phyloP scores from a whole-genome alignment of 2,113 vertebrate genomes.

The Okapia johnstoni region DNA sequence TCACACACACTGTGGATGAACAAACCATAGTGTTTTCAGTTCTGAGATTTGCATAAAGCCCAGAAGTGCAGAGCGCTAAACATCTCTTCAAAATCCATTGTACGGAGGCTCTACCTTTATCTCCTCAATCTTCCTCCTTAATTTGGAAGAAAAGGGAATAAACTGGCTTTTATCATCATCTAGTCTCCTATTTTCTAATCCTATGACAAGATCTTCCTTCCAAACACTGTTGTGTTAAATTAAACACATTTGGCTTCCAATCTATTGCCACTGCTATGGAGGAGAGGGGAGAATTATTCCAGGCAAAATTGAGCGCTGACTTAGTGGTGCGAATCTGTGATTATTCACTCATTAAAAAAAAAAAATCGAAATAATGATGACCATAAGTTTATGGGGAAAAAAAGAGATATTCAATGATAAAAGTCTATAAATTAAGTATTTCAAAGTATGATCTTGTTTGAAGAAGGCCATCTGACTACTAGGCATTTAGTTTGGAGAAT shows the following conservation, averaged over 20 bases:
- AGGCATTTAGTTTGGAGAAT: neutral
- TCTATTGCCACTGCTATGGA: rapidly evolving
- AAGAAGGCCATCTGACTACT: neutral
- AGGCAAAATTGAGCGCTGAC: neutral
- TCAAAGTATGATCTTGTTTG: neutral
- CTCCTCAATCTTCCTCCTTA: neutral
- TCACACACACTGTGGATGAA: neutral
- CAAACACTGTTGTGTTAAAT: neutral
- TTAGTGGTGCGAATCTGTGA: neutral
- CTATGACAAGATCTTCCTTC: neutral
- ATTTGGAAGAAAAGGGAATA: neutral
- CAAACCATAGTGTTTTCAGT: neutral
- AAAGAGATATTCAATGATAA: neutral
- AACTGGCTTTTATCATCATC: neutral
- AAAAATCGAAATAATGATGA: neutral
- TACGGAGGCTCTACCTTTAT: neutral
- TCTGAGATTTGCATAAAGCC: neutral
- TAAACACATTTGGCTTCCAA: neutral
- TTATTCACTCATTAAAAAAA: neutral
- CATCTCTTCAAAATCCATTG: neutral
- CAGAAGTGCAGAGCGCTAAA: neutral
- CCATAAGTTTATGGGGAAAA: neutral
- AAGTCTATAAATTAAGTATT: neutral
- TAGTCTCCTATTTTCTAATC: neutral
- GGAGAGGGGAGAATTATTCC: neutral